phyloP scores from a whole-genome alignment of 1,140 invertebrate genomes.

The Vanessa atalanta region DNA sequence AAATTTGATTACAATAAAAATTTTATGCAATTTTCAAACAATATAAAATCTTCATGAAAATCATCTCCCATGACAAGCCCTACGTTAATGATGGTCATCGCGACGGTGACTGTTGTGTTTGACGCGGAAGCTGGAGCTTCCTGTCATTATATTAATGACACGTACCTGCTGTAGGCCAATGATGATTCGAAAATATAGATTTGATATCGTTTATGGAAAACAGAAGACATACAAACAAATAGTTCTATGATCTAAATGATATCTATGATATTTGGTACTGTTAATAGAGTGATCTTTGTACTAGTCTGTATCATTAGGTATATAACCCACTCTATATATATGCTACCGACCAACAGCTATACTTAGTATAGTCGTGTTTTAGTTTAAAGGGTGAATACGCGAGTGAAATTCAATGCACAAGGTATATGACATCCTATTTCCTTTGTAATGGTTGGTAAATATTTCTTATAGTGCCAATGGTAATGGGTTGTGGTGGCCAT shows the following conservation, averaged over 20 bases:
- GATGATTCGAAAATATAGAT: conserved; percentile 10
- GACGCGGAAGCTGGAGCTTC: conserved; percentile 40
- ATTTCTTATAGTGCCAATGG: too few relatives aligned
- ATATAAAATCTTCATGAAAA: conserved; percentile 16
- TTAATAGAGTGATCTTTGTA: too few relatives aligned
- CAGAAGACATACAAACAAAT: background rate
- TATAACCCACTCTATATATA: too few relatives aligned
- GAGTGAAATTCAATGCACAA: too few relatives aligned
- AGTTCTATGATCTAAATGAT: background rate
- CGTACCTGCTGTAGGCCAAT: conserved; percentile 1
- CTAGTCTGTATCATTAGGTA: too few relatives aligned
- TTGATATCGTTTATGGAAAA: conserved; percentile 2
- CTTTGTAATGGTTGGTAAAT: too few relatives aligned
- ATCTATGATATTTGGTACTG: background rate
- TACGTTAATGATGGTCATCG: conserved; percentile 36
- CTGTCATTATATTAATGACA: conserved; percentile 38
- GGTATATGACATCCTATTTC: too few relatives aligned
- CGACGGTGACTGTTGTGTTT: conserved; percentile 30
- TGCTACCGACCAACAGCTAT: too few relatives aligned
- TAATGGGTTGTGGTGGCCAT: too few relatives aligned
- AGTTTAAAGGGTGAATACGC: too few relatives aligned
- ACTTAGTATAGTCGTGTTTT: too few relatives aligned
- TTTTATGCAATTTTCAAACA: conserved; percentile 3
- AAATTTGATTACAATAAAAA: background rate
- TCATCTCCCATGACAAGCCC: conserved; percentile 25